Conservation (phyloP, 1,140 invertebrate genomes). For the Stenopsyche tienmushanensis region DNA sequence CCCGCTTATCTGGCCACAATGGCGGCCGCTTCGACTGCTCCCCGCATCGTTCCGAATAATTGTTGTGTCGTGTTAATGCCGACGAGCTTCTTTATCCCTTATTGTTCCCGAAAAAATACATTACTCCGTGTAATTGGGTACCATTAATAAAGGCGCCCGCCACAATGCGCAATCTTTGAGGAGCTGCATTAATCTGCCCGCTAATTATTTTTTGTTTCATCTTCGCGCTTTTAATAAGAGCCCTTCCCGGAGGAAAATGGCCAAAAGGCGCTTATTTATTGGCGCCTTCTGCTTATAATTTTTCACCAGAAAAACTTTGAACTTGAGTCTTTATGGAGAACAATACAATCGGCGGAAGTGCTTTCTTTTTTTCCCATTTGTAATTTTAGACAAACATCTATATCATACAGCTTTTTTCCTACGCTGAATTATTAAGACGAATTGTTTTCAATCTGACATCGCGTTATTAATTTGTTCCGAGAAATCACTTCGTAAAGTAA, state of each 20-base stretch:
- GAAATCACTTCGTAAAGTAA: no score
- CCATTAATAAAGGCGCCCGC: constrained; percentile 17
- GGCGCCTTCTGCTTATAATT: no score
- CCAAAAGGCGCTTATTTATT: background rate
- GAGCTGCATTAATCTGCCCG: constrained; percentile 16
- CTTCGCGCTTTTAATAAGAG: background rate
- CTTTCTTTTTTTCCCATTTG: no score
- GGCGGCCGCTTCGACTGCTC: background rate
- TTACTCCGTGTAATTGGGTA: constrained; percentile 13
- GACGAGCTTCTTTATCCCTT: background rate
- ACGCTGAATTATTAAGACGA: no score
- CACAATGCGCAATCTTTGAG: constrained; percentile 19
- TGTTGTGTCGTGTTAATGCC: background rate
- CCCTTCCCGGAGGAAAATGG: background rate
- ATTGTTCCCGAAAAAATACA: constrained; percentile 21
- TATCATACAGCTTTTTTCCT: no score
- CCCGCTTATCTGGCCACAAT: constrained; percentile 15
- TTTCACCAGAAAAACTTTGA: no score
- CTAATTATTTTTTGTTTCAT: constrained; percentile 13
- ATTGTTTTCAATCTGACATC: no score
- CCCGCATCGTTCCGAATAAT: background rate
- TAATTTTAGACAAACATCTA: no score
- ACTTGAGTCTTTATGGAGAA: no score
- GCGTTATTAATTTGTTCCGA: no score
- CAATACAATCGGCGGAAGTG: no score